Evolutionary conservation across 2,113 vertebrate genomes (phyloP), one percentile per base, ranked within the genome.

Genomic region (Campylomormyrus numenius): DNA sequence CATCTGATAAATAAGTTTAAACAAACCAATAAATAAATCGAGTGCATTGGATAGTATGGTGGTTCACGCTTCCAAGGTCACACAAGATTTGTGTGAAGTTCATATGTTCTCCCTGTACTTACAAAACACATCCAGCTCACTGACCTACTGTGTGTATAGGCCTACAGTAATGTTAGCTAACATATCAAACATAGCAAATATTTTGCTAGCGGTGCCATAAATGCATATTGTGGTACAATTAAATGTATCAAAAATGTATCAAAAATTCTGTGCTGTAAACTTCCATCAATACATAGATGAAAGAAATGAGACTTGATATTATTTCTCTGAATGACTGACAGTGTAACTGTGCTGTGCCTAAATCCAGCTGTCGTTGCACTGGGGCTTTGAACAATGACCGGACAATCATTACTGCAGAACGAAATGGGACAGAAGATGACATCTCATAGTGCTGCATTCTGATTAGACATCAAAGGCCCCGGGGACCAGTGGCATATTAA

Each of bases 381-480:
- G 52, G 39, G 56, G 56, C 88, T 46, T 31, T 88, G 58, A 70
- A 45, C 62, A 48, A 70, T 53, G n/a, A 15, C 50, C 19, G 50
- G 84, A 88, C 50, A 48, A 77, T 89, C 74, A 88, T 50, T 90
- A 90, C 91, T 92, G 77, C 27, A 21, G 49, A 87, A 13, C 2
- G 24, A 87, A 56, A 35, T 53, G 48, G n/a, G 46, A 17, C 27
- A 87, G n/a, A 53, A 27, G 49, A 49, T 50, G 46, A 45, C 85
- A 53, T 52, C 49, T 87, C 17, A 88, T 77, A 74, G 85, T 85
- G 85, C 89, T 87, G 46, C 70, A 88, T 42, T 91, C 87, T 58
- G 74, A 87, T 90, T 91, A 83, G 92, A 89, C 66, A 35, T 90
- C 21, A 89, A 31, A 88, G 85, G 62, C 31, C 58, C 88, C 3